Evolutionary conservation across 1,140 invertebrate genomes (phyloP), one percentile per base, ranked within the genome.

Genomic region (Ceratina calcarata): DNA sequence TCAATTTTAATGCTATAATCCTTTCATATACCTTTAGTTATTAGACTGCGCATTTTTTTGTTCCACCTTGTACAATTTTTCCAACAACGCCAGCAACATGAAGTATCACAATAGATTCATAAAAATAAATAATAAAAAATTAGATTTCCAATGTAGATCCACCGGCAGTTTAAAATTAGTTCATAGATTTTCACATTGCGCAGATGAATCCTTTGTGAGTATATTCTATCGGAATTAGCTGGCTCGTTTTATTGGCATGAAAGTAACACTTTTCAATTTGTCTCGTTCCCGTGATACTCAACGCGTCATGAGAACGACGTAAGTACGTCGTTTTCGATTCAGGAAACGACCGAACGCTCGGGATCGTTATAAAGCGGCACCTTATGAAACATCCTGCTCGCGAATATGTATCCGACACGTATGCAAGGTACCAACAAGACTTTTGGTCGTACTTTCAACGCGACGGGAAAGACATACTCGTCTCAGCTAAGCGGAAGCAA

Each of bases 311-410:
- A 45, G 55, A 53, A 51, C 67, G 27, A 45, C 10, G 24, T 32
- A 24, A 24, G 18, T 7, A n/a, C 64, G 24, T 8, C 4, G 37
- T 49, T 65, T 64, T 78, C 68, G 69, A 51, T 78, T 65, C 60
- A 78, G 76, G 76, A 78, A 78, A 71, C 24, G 49, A 45, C 32
- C 64, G 49, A 62, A 64, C 69, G 60, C 16, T 10, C 18, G 49
- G 32, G 76, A 78, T 72, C 76, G 60, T 78, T 70, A 72, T 64
- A 55, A 69, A 78, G 69, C 76, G 6, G 76, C 68, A 6, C 51
- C 68, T 78, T 78, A 78, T 78, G 76, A 78, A 78, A 78, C 69
- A 78, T 78, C 76, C 76, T 64, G 76, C 57, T 78, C 68, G 49
- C 76, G 60, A 78, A 72, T 65, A 78, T 72, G n/a, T 45, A 16